phyloP scores from a whole-genome alignment of 2,888 invertebrate species.

The Cephus nigrinus region DNA sequence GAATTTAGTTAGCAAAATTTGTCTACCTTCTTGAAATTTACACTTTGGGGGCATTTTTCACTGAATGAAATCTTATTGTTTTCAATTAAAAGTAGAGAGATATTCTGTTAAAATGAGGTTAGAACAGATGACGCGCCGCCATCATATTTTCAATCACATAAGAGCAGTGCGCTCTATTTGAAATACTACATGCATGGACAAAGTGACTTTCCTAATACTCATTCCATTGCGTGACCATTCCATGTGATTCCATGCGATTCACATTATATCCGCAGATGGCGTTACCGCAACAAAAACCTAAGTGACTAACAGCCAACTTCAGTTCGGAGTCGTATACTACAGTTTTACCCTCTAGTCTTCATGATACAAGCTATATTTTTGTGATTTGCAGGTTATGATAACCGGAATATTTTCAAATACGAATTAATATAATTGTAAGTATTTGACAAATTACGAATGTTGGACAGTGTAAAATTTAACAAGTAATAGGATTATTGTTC shows the following conservation, averaged over 20 bases:
- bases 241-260: too few species aligned
- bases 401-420: not conserved
- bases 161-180: not conserved
- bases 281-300: too few species aligned
- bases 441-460: not conserved
- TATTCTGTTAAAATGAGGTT: not conserved
- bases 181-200: too few species aligned
- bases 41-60: slow-evolving; percentile 42
- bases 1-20: not conserved
- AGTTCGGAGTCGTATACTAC: too few species aligned
- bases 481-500: not conserved
- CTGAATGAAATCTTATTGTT: not conserved
- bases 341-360: too few species aligned
- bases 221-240: too few species aligned
- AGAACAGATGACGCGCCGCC: not conserved
- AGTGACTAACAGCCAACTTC: too few species aligned
- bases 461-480: not conserved
- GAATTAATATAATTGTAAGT: not conserved
- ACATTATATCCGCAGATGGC: too few species aligned
- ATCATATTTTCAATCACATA: not conserved
- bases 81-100: not conserved
- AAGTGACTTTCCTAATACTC: too few species aligned
- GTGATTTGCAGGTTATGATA: not conserved
- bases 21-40: slow-evolving; percentile 50
- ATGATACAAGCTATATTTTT: not conserved